Evolutionary conservation across 2,888 invertebrate genomes (phyloP).

Genomic region (Eudasyphora cyanicolor): DNA sequence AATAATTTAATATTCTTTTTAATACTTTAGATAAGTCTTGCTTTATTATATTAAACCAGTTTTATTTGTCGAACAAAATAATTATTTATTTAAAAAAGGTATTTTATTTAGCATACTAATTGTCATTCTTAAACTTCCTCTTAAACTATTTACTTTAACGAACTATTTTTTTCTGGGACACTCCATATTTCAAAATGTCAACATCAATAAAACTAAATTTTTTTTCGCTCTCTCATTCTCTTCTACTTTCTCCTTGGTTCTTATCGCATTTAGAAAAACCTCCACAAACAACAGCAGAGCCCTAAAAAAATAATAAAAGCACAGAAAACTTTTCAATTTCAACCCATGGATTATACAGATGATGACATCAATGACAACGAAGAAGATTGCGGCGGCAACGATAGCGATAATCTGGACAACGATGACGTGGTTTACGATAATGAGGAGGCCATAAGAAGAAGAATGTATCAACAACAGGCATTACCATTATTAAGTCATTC

Average conservation of each 20-base stretch:
- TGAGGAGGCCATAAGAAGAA: background rate
- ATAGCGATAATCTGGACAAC: background rate
- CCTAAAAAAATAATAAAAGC: slow-evolving; percentile 52
- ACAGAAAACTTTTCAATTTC: slow-evolving; percentile 46
- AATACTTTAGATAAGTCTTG: too few species aligned
- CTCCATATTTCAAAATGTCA: background rate
- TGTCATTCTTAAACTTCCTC: too few species aligned
- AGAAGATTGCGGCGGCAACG: background rate
- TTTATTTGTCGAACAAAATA: too few species aligned
- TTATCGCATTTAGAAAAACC: slow-evolving; percentile 61
- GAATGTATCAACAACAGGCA: slow-evolving; percentile 46
- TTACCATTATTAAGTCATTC: slow-evolving; percentile 48
- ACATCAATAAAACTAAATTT: background rate
- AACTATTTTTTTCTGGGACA: background rate
- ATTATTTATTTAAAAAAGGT: too few species aligned
- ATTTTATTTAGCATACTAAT: too few species aligned
- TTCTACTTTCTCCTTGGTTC: background rate
- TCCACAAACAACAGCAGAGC: slow-evolving; percentile 55
- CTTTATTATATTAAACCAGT: too few species aligned
- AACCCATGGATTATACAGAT: slow-evolving; percentile 35
- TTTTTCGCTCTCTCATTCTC: background rate
- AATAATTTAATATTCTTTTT: too few species aligned
- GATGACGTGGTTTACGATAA: background rate
- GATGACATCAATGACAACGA: slow-evolving; percentile 25
- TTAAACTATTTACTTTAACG: too few species aligned